Conservation (phyloP, 2,113 vertebrate species). For the Epinephelus lanceolatus region DNA sequence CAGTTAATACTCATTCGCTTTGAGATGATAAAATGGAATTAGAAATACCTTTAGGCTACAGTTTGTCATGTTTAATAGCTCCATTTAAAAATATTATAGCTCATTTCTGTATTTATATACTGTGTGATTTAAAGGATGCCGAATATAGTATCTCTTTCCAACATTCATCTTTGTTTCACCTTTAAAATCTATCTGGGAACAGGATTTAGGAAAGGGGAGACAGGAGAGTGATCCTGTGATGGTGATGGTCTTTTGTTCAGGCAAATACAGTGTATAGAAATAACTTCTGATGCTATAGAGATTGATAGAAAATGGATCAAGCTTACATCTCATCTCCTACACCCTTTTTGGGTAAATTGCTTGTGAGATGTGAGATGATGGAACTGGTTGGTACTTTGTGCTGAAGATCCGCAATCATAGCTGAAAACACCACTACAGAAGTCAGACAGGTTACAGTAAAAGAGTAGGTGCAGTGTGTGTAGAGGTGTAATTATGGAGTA, state of each 20-base stretch:
- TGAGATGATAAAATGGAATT: not conserved
- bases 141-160: not conserved
- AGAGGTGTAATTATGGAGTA: constrained; percentile 14
- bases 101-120: not conserved
- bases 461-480: constrained; percentile 9
- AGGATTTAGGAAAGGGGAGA: not conserved
- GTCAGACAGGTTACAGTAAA: constrained; percentile 18
- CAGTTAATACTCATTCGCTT: not conserved
- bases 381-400: constrained; percentile 13
- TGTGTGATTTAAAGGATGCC: not conserved
- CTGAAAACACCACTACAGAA: not conserved
- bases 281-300: constrained; percentile 16
- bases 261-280: constrained; percentile 12
- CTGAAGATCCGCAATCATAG: constrained; percentile 27
- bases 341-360: constrained; percentile 36
- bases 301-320: constrained; percentile 38
- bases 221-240: not conserved
- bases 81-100: not conserved
- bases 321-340: constrained; percentile 38
- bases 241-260: not conserved
- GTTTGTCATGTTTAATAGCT: not conserved
- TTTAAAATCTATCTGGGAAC: constrained; percentile 9
- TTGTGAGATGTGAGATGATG: constrained; percentile 50
- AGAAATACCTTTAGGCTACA: not conserved
- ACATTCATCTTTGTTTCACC: not conserved